These are phyloP conservation scores for Aphelocoma coerulescens DNA, from an alignment of 2,113 vertebrate genomes.

Conservation along the genomic window DNA sequence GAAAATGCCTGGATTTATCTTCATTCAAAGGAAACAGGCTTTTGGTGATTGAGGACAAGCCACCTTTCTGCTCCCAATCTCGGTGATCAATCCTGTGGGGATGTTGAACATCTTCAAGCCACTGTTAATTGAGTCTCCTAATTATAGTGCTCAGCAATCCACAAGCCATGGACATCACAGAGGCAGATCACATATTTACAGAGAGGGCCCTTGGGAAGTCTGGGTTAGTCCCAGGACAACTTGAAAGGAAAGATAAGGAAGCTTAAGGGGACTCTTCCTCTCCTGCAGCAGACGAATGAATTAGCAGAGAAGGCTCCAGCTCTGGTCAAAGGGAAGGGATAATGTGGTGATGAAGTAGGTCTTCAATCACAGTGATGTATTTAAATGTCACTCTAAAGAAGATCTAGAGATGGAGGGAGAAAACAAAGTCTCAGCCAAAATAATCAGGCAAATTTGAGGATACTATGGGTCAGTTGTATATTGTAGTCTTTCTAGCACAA, in stretches of 20 bases:
- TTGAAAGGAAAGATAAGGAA: constrained; percentile 58
- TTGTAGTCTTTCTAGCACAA: rapidly evolving
- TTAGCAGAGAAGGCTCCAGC: constrained; percentile 41
- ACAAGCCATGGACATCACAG: background rate
- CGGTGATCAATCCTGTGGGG: background rate
- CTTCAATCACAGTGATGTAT: constrained; percentile 54
- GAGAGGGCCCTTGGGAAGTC: background rate
- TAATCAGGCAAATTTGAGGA: background rate
- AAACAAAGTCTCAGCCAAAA: constrained; percentile 13
- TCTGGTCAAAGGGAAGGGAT: constrained; percentile 44
- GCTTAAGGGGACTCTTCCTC: constrained; percentile 37
- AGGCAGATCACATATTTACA: background rate
- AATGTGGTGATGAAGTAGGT: constrained; percentile 26
- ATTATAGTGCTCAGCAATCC: background rate
- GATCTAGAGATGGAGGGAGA: background rate
- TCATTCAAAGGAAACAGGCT: background rate
- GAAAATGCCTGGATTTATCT: background rate
- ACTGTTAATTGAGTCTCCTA: background rate
- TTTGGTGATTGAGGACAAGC: background rate
- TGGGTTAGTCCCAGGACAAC: background rate
- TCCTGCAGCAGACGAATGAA: constrained; percentile 25
- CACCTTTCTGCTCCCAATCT: background rate
- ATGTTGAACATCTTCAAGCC: background rate
- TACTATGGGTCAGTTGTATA: rapidly evolving
- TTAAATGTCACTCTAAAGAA: background rate